phyloP scores from a whole-genome alignment of 1,140 invertebrate genomes.

The Scylla paramamosain region DNA sequence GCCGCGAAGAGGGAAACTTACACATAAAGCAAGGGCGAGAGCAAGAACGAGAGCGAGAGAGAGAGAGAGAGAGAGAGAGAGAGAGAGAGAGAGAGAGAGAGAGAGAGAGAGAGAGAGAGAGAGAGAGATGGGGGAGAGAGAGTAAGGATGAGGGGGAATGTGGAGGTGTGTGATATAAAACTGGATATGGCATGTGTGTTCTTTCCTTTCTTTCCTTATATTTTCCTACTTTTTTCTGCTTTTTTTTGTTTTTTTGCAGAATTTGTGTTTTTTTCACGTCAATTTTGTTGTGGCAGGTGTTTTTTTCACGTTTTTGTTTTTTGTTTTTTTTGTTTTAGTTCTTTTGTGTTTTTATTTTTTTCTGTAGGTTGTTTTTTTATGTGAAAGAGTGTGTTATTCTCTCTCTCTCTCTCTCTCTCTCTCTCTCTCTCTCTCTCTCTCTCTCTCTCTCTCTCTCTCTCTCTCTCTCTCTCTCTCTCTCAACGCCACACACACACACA shows the following conservation, averaged over 20 bases:
- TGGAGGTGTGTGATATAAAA: conserved; percentile 12
- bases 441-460: no score
- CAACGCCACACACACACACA: no score
- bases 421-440: no score
- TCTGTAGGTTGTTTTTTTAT: no score
- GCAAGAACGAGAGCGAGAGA: not conserved
- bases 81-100: not conserved
- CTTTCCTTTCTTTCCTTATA: not conserved
- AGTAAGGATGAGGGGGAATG: not conserved
- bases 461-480: no score
- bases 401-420: no score
- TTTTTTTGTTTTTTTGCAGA: not conserved
- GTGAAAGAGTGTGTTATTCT: no score
- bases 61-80: not conserved
- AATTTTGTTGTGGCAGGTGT: not conserved
- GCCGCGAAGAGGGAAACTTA: no score
- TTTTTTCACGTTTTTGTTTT: not conserved
- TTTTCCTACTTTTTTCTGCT: not conserved
- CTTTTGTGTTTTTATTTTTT: not conserved
- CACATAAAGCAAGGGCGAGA: no score
- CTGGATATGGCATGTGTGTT: not conserved
- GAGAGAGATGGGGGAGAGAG: not conserved
- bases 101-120: no score
- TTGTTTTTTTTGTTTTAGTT: not conserved
- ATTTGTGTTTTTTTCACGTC: not conserved